Evolutionary conservation across 2,888 invertebrate species (phyloP).

Genomic region (Tuberolachnus salignus): DNA sequence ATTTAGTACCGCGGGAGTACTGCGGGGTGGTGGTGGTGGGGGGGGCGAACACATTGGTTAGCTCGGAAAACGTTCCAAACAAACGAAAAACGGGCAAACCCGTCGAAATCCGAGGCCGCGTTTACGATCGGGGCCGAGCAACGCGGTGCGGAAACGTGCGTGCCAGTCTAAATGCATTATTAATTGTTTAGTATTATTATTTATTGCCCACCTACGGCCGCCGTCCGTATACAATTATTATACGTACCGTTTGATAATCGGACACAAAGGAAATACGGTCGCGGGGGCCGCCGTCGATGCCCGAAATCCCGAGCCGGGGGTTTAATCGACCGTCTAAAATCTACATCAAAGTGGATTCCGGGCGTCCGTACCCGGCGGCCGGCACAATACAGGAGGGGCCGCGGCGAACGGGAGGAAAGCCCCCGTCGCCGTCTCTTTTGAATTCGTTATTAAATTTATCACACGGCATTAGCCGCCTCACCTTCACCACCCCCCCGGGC

Average conservation of each 20-base stretch:
- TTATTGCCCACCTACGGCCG: background rate
- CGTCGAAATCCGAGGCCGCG: no score
- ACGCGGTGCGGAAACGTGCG: background rate
- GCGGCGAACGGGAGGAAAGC: no score
- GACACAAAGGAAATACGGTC: slow-evolving; percentile 35
- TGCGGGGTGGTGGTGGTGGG: no score
- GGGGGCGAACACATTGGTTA: no score
- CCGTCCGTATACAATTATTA: background rate
- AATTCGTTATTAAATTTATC: slow-evolving; percentile 48
- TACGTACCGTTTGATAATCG: slow-evolving; percentile 14
- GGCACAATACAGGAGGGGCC: no score
- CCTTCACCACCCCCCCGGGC: no score
- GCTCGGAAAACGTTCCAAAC: no score
- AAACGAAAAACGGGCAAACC: no score
- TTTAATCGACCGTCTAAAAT: slow-evolving; percentile 46
- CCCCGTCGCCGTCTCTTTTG: slow-evolving; percentile 22
- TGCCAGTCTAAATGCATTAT: background rate
- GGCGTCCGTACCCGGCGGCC: background rate
- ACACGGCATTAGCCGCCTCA: background rate
- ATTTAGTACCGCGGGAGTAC: no score
- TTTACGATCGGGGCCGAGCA: no score
- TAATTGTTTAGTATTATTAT: background rate
- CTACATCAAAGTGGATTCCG: slow-evolving; percentile 37
- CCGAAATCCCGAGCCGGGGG: background rate
- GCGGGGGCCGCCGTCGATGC: background rate